phyloP scores from a whole-genome alignment of 2,888 invertebrate genomes.

The Meloe dianella region DNA sequence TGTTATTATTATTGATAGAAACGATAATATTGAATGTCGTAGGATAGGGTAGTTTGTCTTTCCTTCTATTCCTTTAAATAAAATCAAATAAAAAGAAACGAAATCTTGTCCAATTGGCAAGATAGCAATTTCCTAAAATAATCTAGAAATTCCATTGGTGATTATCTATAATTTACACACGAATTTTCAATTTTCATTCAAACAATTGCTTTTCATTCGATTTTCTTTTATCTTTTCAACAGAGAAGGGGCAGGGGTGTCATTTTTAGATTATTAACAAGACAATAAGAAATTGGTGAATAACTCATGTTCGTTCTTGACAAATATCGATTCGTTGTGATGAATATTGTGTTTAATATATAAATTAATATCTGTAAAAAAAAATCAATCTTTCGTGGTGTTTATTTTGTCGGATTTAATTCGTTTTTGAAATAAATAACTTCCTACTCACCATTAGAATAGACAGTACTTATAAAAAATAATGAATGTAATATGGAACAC shows the following conservation, averaged over 20 bases:
- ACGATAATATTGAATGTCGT: too few species aligned
- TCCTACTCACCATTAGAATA: slow-evolving; percentile 44
- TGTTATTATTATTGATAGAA: too few species aligned
- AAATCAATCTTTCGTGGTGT: neutral
- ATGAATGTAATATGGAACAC: slow-evolving; percentile 50
- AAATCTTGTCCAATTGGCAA: slow-evolving; percentile 4
- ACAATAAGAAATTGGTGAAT: neutral
- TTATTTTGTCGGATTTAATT: neutral
- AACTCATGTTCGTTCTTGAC: neutral
- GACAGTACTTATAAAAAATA: slow-evolving; percentile 50
- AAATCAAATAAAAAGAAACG: neutral
- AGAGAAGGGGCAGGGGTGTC: neutral
- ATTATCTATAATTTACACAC: slow-evolving; percentile 22
- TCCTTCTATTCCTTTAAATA: too few species aligned
- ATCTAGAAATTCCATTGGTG: slow-evolving; percentile 21
- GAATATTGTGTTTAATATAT: neutral
- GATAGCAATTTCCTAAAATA: slow-evolving; percentile 20
- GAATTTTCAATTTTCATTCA: neutral
- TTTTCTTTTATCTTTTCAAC: too few species aligned
- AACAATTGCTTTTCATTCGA: neutral
- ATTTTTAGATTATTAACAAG: neutral
- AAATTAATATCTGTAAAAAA: neutral
- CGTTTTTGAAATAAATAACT: neutral
- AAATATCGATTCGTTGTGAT: neutral
- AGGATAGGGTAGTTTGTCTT: too few species aligned